Evolutionary conservation across 1,140 invertebrate species (phyloP), one percentile per base, ranked within the genome.

Genomic region (Panulirus ornatus): DNA sequence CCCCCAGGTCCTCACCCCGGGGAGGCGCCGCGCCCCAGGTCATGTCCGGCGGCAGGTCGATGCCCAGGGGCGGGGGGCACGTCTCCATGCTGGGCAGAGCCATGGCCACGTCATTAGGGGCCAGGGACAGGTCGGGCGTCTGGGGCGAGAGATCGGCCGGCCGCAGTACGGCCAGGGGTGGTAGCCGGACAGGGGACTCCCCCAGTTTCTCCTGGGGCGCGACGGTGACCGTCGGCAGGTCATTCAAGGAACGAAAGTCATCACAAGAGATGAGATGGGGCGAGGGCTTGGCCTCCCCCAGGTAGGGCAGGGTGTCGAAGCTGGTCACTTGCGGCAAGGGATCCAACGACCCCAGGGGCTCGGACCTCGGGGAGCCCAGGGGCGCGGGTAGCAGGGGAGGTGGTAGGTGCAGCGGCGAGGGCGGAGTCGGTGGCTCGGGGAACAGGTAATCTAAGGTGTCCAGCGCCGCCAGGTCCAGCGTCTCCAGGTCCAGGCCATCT

Each of bases 381-480:
- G 58, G 70, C 1, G 63, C 40, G 6, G 40, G 38, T 14, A 58
- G 54, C n/a, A n/a, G n/a, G n/a, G n/a, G n/a, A 16, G 78, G 75
- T 11, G 51, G 40, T 38, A 54, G 38, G 19, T 44, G 14, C 16
- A 83, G 47, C 22, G 86, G 78, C 19, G 86, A 42, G 44, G 78
- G 88, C 22, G 88, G 78, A 16, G 79, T 89, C 19, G 75, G 88
- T 54, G 88, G 82, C 9, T 84, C 81, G 1, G 88, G 88, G 82
- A 90, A 90, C 22, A 90, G 82, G 82, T 90, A 90, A 30, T 90
- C 88, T 14, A 90, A n/a, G 47, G 16, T 79, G 54, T 90, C 88
- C 38, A 90, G 83, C 14, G 88, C 27, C 2, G 34, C 73, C 51
- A 90, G 73, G 40, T 90, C 88, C 9, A 90, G 88, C 11, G 73